phyloP scores from a whole-genome alignment of 2,113 vertebrate genomes.

The Miniopterus natalensis region DNA sequence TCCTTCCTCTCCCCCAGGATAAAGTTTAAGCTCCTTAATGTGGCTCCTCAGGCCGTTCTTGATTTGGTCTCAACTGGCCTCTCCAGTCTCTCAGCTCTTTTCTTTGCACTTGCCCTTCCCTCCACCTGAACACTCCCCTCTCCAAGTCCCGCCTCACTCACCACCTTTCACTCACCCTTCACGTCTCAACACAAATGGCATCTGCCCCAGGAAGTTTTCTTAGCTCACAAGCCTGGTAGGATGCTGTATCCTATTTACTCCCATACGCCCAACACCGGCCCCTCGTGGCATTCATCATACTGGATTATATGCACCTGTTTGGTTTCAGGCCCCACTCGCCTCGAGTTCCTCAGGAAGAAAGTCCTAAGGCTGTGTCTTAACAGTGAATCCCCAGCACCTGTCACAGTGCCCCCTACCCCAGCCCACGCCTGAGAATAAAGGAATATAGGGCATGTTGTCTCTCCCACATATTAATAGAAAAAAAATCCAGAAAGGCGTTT shows the following conservation, averaged over 20 bases:
- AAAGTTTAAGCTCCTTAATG: background rate
- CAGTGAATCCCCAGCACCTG: background rate
- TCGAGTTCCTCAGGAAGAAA: background rate
- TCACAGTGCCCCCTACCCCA: background rate
- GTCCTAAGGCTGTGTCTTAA: background rate
- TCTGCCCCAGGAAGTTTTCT: background rate
- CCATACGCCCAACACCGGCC: background rate
- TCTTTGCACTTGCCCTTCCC: background rate
- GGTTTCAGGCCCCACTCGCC: background rate
- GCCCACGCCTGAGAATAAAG: background rate
- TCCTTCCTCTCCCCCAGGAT: background rate
- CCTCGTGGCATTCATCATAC: background rate
- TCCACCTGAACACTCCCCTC: background rate
- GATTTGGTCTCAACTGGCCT: background rate
- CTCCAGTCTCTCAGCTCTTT: background rate
- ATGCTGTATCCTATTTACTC: background rate
- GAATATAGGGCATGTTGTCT: background rate
- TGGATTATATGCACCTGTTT: background rate
- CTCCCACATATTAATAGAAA: background rate
- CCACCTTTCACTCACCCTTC: background rate
- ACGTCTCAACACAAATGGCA: background rate
- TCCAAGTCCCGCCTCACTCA: background rate
- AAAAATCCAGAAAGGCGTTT: background rate
- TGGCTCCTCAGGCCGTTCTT: background rate
- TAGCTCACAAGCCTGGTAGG: background rate